A percentile compares a stretch with the other conserved stretches of the same genome.
Conservation (phyloP, 2,797 vertebrate species). For the Anguilla marmorata region DNA sequence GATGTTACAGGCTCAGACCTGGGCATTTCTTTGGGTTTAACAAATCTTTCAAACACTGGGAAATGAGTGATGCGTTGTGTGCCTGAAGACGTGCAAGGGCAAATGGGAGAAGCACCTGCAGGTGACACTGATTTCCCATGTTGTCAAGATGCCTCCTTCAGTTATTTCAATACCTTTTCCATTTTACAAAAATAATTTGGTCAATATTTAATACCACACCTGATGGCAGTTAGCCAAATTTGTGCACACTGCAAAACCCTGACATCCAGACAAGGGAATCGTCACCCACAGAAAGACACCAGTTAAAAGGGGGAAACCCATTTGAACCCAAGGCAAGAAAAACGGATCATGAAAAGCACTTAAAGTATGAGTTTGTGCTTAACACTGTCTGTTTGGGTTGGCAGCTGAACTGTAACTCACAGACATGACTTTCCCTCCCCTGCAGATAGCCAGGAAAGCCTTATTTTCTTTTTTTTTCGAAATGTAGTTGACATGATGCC, state of each 20-base stretch:
- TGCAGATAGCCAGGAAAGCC: background rate
- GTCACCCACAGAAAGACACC: background rate
- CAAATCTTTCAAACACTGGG: background rate
- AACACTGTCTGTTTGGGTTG: constrained; percentile 25
- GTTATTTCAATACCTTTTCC: constrained; percentile 8
- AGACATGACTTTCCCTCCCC: constrained; percentile 24
- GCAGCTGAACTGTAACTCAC: constrained; percentile 24
- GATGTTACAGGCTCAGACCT: background rate
- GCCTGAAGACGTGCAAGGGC: background rate
- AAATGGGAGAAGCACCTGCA: background rate
- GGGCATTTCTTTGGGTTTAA: background rate
- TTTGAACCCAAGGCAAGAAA: constrained; percentile 25
- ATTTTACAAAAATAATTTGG: constrained; percentile 20
- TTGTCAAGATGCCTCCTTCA: constrained; percentile 22
- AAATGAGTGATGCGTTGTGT: too few species aligned
- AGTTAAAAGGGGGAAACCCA: constrained; percentile 13
- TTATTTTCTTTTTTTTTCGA: constrained; percentile 13
- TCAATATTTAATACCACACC: constrained; percentile 27
- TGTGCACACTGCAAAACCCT: constrained; percentile 13
- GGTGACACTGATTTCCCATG: background rate
- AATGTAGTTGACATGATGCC: constrained; percentile 4
- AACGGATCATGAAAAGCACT: constrained; percentile 34
- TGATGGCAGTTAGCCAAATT: constrained; percentile 31
- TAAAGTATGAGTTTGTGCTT: constrained; percentile 30
- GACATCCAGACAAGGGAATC: constrained; percentile 32